These are phyloP conservation scores for Setipinna tenuifilis DNA, from an alignment of 2,797 vertebrate genomes.

Conservation along the genomic window DNA sequence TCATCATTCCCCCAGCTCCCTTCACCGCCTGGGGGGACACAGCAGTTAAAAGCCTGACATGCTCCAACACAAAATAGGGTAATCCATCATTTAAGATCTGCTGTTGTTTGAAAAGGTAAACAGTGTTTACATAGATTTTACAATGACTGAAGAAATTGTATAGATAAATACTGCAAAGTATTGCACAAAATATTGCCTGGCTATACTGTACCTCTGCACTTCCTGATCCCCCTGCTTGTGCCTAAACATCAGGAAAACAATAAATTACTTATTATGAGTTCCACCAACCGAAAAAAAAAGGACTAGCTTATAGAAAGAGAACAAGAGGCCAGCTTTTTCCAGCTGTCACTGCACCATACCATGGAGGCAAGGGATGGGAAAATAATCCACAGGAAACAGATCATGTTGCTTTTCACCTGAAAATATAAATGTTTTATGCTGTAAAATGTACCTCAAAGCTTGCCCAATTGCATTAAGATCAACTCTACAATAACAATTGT, in stretches of 20 bases:
- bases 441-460: neutral
- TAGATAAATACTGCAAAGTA: neutral
- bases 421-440: conserved; percentile 44
- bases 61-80: neutral
- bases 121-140: neutral
- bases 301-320: neutral
- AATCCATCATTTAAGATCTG: neutral
- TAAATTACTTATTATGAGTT: neutral
- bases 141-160: neutral
- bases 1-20: conserved; percentile 55
- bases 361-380: conserved; percentile 58
- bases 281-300: neutral
- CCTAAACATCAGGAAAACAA: conserved; percentile 27
- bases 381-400: conserved; percentile 64
- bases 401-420: conserved; percentile 60
- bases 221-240: conserved; percentile 62
- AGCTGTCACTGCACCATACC: conserved; percentile 39
- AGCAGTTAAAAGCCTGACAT: neutral
- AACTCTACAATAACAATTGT: neutral
- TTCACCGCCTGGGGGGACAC: conserved; percentile 3
- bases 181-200: neutral
- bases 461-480: neutral
- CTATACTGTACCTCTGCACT: conserved; percentile 62
- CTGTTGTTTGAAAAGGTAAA: neutral
- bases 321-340: neutral